Conservation (phyloP, 2,888 invertebrate species). For the Tetramorium bicarinatum region DNA sequence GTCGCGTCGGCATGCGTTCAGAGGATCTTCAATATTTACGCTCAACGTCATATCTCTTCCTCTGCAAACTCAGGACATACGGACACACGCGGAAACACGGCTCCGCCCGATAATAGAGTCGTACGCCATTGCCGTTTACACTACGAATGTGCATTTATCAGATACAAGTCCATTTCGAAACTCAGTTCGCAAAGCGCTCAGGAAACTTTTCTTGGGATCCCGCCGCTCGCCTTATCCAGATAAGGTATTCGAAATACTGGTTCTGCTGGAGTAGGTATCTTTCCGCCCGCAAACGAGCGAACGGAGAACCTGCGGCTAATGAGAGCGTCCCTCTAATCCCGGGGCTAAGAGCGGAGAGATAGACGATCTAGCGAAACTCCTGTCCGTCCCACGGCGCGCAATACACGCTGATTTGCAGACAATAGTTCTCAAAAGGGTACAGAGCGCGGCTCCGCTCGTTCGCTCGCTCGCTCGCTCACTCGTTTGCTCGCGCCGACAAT, state of each 20-base stretch:
- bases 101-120: constrained; percentile 41
- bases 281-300: constrained; percentile 50
- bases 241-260: constrained; percentile 58
- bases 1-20: constrained; percentile 19
- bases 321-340: constrained; percentile 60
- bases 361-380: constrained; percentile 65
- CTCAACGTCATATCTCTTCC: constrained; percentile 32
- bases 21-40: constrained; percentile 39
- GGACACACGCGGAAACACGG: constrained; percentile 5
- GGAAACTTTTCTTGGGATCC: constrained; percentile 34
- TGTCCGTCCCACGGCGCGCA: constrained; percentile 63
- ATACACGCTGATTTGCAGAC: constrained; percentile 77
- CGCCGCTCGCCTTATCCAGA: constrained; percentile 56
- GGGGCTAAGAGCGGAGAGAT: constrained; percentile 39
- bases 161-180: constrained; percentile 58
- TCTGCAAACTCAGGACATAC: constrained; percentile 13
- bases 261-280: constrained; percentile 43
- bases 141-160: constrained; percentile 55
- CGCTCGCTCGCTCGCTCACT: constrained; percentile 60
- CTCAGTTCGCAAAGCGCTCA: constrained; percentile 38
- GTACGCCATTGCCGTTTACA: constrained; percentile 52
- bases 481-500: constrained; percentile 68
- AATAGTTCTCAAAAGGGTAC: constrained; percentile 76
- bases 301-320: constrained; percentile 61
- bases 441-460: constrained; percentile 56